phyloP scores from a whole-genome alignment of 2,113 vertebrate genomes.

The Suricata suricatta region DNA sequence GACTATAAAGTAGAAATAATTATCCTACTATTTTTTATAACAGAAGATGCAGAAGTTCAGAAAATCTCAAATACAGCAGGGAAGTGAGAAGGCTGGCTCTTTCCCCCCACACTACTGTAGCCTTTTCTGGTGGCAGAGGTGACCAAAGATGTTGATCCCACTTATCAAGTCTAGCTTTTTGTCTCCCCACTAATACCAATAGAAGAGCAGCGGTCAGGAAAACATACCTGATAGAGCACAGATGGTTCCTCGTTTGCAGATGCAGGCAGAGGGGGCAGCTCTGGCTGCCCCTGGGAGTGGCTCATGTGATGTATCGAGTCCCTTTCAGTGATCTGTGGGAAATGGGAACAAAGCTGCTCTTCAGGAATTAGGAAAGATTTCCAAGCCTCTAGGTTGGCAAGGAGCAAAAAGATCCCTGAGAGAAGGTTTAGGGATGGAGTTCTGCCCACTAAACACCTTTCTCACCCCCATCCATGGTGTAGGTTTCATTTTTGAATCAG shows the following conservation, averaged over 20 bases:
- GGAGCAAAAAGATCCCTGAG: background rate
- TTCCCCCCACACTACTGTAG: background rate
- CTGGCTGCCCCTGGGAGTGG: slow-evolving; percentile 46
- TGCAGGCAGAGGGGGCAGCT: slow-evolving; percentile 75
- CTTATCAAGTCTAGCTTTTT: background rate
- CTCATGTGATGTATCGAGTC: slow-evolving; percentile 84
- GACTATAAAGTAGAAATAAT: background rate
- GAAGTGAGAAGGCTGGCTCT: background rate
- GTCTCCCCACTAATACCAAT: too few relatives aligned
- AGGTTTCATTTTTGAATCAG: background rate
- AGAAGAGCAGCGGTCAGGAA: background rate
- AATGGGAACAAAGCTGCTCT: slow-evolving; percentile 49
- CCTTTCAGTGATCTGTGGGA: slow-evolving; percentile 72
- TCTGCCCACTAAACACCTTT: background rate
- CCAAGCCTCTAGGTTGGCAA: background rate
- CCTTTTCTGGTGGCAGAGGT: background rate
- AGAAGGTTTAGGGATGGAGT: background rate
- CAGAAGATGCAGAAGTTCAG: background rate
- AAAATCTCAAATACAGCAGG: background rate
- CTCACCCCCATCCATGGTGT: background rate
- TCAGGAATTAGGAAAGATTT: slow-evolving; percentile 19
- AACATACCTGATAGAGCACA: slow-evolving; percentile 86
- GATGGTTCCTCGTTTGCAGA: slow-evolving; percentile 77
- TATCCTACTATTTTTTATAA: background rate
- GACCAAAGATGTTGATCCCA: background rate